Conservation (phyloP, 1,140 invertebrate genomes). For the Leptopilina clavipes region DNA sequence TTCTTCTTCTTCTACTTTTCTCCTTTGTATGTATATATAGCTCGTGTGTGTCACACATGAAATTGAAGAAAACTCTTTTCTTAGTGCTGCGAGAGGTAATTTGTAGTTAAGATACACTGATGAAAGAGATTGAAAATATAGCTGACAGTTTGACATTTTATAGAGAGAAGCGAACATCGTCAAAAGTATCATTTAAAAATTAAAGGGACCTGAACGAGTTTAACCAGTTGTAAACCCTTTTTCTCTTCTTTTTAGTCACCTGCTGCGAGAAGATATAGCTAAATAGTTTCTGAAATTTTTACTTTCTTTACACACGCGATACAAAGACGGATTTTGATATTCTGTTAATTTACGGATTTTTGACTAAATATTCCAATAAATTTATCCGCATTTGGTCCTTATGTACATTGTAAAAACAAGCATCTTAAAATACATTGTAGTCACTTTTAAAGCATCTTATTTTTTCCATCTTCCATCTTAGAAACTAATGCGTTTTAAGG, state of each 20-base stretch:
- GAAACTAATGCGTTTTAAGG: no score
- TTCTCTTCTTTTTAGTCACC: slow-evolving; percentile 22
- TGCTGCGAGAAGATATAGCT: not conserved
- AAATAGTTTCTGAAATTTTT: not conserved
- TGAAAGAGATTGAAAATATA: slow-evolving; percentile 5
- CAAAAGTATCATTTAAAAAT: slow-evolving; percentile 49
- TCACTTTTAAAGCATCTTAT: no score
- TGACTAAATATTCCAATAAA: no score
- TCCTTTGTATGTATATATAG: not conserved
- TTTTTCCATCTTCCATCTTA: no score
- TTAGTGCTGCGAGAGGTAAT: not conserved
- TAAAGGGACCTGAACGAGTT: slow-evolving; percentile 53
- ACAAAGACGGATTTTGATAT: no score
- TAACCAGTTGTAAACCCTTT: slow-evolving; percentile 37
- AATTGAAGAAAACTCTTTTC: not conserved
- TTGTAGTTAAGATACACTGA: slow-evolving; percentile 8
- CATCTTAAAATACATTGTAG: no score
- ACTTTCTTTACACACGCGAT: no score
- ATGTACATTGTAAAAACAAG: no score
- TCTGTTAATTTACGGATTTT: no score
- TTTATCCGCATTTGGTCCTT: no score
- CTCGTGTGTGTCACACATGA: not conserved
- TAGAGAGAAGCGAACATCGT: slow-evolving; percentile 41
- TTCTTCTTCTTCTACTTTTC: not conserved
- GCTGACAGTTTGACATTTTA: slow-evolving; percentile 16